Conservation (phyloP, 2,888 invertebrate genomes). For the Pimpla rufipes region DNA sequence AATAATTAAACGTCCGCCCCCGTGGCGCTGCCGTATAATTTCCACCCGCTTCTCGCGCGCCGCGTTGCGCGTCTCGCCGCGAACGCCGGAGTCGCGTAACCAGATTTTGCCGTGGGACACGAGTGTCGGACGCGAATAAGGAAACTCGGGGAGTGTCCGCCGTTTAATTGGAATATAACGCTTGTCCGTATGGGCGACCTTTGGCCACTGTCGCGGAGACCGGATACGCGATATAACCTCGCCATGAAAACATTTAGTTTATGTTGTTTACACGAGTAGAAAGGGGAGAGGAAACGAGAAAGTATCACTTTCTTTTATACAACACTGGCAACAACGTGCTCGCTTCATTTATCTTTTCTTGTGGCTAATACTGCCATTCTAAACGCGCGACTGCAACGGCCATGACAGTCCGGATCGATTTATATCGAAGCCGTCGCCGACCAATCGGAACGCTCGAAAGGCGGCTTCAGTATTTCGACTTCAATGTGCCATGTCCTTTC, state of each 20-base stretch:
- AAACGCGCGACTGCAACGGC: too few relatives aligned
- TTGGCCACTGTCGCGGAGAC: background rate
- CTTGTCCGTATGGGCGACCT: background rate
- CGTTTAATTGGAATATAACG: conserved; percentile 28
- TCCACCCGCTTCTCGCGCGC: too few relatives aligned
- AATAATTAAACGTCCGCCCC: conserved; percentile 58
- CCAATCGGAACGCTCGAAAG: too few relatives aligned
- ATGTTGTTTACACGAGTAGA: background rate
- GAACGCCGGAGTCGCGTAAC: background rate
- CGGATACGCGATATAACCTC: background rate
- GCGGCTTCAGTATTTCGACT: too few relatives aligned
- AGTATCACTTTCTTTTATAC: too few relatives aligned
- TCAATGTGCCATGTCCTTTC: too few relatives aligned
- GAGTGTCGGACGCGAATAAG: conserved; percentile 53
- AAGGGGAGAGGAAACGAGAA: background rate
- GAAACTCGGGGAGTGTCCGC: conserved; percentile 27
- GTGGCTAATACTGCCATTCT: too few relatives aligned
- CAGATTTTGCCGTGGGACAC: conserved; percentile 39
- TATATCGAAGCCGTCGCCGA: too few relatives aligned
- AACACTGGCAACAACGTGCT: too few relatives aligned
- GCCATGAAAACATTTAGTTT: conserved; percentile 8
- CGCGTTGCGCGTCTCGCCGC: background rate
- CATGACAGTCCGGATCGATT: too few relatives aligned
- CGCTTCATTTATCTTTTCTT: too few relatives aligned
- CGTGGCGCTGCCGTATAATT: conserved; percentile 12